A percentile compares a stretch with the other conserved stretches of the same genome.
phyloP scores from a whole-genome alignment of 2,888 invertebrate genomes.

The Crematogaster levior region DNA sequence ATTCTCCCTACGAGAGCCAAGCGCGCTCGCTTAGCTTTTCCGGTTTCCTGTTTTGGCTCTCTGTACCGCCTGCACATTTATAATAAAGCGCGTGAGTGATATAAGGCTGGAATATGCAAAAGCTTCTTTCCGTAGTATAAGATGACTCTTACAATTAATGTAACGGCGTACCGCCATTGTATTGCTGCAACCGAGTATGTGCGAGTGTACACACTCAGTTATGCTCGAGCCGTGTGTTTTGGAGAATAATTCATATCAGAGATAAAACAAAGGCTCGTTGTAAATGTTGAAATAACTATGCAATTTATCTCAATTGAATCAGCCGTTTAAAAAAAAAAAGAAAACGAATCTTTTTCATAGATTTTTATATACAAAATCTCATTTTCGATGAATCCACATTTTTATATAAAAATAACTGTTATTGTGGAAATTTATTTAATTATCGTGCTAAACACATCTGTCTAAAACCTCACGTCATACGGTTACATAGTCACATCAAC shows the following conservation, averaged over 20 bases:
- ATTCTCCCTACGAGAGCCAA: slow-evolving; percentile 63
- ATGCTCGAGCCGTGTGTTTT: slow-evolving; percentile 37
- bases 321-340: neutral
- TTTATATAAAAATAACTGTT: slow-evolving; percentile 21
- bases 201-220: slow-evolving; percentile 29
- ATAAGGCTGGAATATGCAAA: slow-evolving; percentile 77
- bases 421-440: neutral
- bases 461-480: neutral
- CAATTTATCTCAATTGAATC: slow-evolving; percentile 36
- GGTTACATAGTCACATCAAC: neutral
- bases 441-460: neutral
- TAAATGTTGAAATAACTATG: slow-evolving; percentile 36
- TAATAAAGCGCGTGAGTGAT: slow-evolving; percentile 72
- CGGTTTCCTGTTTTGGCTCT: slow-evolving; percentile 75
- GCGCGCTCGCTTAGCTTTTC: slow-evolving; percentile 68
- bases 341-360: neutral
- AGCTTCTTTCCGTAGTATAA: slow-evolving; percentile 70
- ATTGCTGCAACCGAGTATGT: slow-evolving; percentile 32
- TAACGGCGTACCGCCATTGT: slow-evolving; percentile 58
- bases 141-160: slow-evolving; percentile 74
- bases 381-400: neutral
- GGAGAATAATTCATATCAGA: slow-evolving; percentile 33
- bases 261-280: slow-evolving; percentile 40
- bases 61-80: slow-evolving; percentile 66
- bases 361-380: neutral